Evolutionary conservation across 2,113 vertebrate genomes (phyloP).

Genomic region (Leptosomus discolor): DNA sequence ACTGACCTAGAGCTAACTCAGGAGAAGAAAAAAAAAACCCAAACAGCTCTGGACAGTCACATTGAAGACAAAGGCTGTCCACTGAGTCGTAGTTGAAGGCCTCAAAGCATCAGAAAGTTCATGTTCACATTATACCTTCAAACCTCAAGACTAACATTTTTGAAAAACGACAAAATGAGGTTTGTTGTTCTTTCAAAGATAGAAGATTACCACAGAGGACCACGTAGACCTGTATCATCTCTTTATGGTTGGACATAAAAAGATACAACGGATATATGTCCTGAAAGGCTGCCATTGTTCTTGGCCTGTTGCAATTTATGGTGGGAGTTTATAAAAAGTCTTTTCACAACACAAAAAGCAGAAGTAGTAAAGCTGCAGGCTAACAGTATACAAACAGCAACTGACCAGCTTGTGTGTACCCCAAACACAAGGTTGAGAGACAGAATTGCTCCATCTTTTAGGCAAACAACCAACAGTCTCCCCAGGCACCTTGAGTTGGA

Average conservation of each 20-base stretch:
- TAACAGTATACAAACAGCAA: background rate
- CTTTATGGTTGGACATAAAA: background rate
- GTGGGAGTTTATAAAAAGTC: background rate
- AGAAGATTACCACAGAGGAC: background rate
- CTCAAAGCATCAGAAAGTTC: background rate
- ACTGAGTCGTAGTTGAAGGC: background rate
- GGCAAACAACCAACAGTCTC: background rate
- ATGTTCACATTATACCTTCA: background rate
- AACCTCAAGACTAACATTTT: background rate
- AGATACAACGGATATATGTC: background rate
- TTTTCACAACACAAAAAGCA: background rate
- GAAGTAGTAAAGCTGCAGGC: background rate
- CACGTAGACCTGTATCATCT: accelerated
- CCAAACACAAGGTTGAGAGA: background rate
- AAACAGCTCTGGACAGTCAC: background rate
- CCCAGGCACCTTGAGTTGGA: background rate
- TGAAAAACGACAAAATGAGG: background rate
- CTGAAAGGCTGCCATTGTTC: background rate
- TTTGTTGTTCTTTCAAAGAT: background rate
- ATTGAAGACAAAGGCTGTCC: background rate
- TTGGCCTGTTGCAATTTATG: background rate
- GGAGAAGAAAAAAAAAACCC: background rate
- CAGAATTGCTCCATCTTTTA: background rate
- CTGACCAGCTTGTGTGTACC: background rate
- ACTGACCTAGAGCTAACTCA: background rate